Evolutionary conservation across 1,140 invertebrate genomes (phyloP).

Genomic region (Neodiprion virginianus): DNA sequence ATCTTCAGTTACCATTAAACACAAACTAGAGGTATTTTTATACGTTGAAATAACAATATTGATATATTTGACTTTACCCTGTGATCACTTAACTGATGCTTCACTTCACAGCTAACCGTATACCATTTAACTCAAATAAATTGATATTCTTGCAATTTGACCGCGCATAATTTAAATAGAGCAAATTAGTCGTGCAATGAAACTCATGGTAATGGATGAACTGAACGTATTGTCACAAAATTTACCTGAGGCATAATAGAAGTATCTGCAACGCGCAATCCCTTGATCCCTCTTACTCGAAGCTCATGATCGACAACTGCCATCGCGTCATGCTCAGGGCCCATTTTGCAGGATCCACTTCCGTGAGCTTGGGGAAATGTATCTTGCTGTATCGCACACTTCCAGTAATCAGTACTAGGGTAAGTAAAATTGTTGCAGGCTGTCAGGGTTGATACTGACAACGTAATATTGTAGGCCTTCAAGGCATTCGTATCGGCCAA

Average conservation of each 20-base stretch:
- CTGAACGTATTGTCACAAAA: background rate
- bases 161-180: background rate
- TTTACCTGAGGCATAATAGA: conserved; percentile 53
- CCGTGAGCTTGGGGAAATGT: conserved; percentile 66
- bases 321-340: conserved; percentile 47
- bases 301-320: conserved; percentile 61
- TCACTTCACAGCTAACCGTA: no score
- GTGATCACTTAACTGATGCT: no score
- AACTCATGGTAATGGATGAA: no score
- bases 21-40: no score
- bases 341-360: conserved; percentile 68
- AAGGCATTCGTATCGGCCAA: conserved; percentile 45
- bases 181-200: background rate
- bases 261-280: conserved; percentile 59
- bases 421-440: conserved; percentile 54
- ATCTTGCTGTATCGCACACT: conserved; percentile 58
- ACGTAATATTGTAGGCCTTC: conserved; percentile 36
- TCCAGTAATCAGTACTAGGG: conserved; percentile 67
- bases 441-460: conserved; percentile 19
- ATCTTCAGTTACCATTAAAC: no score
- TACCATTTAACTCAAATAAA: conserved; percentile 1
- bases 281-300: conserved; percentile 56
- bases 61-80: no score
- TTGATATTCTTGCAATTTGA: background rate
- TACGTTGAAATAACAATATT: no score